Conservation (phyloP, 2,113 vertebrate genomes). For the Phylloscopus trochiloides region DNA sequence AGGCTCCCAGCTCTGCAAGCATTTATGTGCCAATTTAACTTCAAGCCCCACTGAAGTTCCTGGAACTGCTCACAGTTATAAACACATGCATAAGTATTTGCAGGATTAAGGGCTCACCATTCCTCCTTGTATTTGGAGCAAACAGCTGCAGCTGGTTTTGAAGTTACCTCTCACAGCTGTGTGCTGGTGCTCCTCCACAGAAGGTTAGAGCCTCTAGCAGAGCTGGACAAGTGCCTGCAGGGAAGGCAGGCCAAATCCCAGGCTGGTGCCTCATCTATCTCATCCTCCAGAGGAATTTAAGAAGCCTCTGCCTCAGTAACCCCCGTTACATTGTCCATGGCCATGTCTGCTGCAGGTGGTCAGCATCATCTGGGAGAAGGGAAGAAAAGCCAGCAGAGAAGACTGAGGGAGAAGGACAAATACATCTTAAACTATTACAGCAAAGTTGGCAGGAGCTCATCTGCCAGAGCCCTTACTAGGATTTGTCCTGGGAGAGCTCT, state of each 20-base stretch:
- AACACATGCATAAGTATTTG: background rate
- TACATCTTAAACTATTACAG: background rate
- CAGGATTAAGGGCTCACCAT: background rate
- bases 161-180: slow-evolving; percentile 34
- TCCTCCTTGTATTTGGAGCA: background rate
- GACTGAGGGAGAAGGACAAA: background rate
- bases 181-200: background rate
- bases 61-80: slow-evolving; percentile 12
- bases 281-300: background rate
- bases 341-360: background rate
- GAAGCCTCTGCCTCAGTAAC: background rate
- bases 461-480: background rate
- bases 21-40: background rate
- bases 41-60: background rate
- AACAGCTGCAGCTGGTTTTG: slow-evolving; percentile 41
- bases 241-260: background rate
- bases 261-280: background rate
- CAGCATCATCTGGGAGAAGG: background rate
- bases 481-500: background rate
- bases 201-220: background rate
- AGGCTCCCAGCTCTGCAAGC: background rate
- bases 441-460: background rate
- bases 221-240: background rate
- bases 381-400: background rate
- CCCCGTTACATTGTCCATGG: accelerated